Evolutionary conservation across 1,140 invertebrate genomes (phyloP).

Genomic region (Drosophila elegans): DNA sequence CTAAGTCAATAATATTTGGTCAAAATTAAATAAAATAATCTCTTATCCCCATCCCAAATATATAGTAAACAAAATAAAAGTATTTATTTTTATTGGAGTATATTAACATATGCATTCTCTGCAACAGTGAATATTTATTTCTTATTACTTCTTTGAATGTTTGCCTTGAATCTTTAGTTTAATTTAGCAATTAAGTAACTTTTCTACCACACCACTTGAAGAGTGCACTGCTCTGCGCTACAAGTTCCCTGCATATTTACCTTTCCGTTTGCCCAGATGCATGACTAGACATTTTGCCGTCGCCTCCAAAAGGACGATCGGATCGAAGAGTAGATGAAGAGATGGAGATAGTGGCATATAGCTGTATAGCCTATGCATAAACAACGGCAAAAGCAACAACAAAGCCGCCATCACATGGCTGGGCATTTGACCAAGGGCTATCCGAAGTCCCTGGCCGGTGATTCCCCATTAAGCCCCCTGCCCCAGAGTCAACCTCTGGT

Average conservation of each 20-base stretch:
- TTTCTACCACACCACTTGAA: constrained; percentile 12
- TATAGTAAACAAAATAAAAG: too few species aligned
- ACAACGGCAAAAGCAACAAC: constrained; percentile 55
- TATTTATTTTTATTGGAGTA: too few species aligned
- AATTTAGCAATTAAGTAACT: constrained; percentile 5
- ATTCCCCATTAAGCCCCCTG: constrained; percentile 2
- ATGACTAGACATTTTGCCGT: constrained; percentile 64
- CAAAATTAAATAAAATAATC: too few species aligned
- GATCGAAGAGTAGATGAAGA: not conserved
- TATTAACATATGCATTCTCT: too few species aligned
- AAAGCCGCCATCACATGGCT: constrained; percentile 62
- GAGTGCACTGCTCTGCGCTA: not conserved
- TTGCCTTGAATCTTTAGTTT: too few species aligned
- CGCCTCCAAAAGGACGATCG: constrained; percentile 44
- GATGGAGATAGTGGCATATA: constrained; percentile 13
- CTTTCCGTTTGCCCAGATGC: constrained; percentile 50
- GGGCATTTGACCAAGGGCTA: constrained; percentile 67
- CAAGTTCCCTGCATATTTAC: constrained; percentile 23
- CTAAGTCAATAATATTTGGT: too few species aligned
- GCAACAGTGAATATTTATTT: not conserved
- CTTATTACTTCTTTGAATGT: not conserved
- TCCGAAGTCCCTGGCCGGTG: constrained; percentile 13
- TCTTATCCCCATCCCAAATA: too few species aligned
- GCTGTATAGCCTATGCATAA: constrained; percentile 58
- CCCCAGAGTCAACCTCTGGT: constrained; percentile 5